These are phyloP conservation scores for Pyrochroa serraticornis DNA, from an alignment of 2,888 invertebrate genomes.

Conservation along the genomic window DNA sequence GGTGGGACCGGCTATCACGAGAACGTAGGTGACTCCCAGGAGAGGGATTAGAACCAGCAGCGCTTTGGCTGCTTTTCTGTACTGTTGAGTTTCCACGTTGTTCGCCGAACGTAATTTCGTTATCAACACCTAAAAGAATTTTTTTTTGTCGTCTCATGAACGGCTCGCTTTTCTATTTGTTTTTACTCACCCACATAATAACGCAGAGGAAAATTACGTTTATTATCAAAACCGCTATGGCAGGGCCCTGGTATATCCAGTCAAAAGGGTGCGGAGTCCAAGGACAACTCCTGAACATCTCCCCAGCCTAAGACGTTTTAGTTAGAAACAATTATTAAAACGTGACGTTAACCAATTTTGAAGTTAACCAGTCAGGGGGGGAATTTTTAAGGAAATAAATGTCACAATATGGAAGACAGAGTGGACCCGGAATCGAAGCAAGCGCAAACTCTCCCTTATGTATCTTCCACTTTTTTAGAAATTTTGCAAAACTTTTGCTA, in stretches of 20 bases:
- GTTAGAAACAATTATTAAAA: neutral
- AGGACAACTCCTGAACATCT: slow-evolving; percentile 57
- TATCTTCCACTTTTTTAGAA: no score
- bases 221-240: slow-evolving; percentile 77
- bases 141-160: neutral
- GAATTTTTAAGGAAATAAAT: no score
- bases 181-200: slow-evolving; percentile 80
- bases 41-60: slow-evolving; percentile 87
- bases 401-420: no score
- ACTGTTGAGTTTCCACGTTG: slow-evolving; percentile 85
- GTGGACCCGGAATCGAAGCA: no score
- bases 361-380: no score
- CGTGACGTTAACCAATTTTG: no score
- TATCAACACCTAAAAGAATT: slow-evolving; percentile 75
- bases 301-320: slow-evolving; percentile 21
- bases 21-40: slow-evolving; percentile 85
- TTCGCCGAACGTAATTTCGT: slow-evolving; percentile 89
- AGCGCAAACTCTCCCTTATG: no score
- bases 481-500: no score
- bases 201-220: slow-evolving; percentile 79
- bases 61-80: slow-evolving; percentile 86
- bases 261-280: slow-evolving; percentile 83
- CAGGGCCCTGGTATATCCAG: slow-evolving; percentile 86
- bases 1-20: slow-evolving; percentile 80
- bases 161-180: neutral